Evolutionary conservation across 2,113 vertebrate genomes (phyloP), one percentile per base, ranked within the genome.

Genomic region (Pelmatolapia mariae): DNA sequence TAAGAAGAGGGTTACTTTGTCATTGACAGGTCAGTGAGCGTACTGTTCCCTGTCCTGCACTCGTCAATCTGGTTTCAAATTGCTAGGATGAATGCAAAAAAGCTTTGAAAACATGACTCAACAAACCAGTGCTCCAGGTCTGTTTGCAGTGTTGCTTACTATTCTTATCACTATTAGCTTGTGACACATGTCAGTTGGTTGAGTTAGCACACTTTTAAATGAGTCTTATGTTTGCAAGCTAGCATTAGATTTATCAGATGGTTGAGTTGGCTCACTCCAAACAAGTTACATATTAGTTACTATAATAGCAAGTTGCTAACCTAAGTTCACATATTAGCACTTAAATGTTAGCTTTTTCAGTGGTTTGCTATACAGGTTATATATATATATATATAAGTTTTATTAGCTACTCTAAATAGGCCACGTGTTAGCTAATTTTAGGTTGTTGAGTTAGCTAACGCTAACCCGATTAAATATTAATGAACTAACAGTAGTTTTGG

Each of bases 241-340:
- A 45, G 22, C 38, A 73, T 73, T 73, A 73, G n/a, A 2, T 71
- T 7, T 16, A 24, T 71, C 63, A 0, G 36, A 15, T 0, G 22
- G 63, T 1, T 40, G 36, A 24, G n/a, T 15, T 71, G 12, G 36
- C 63, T 43, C 3, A 0, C 63, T 9, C 36, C 12, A 2, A 71
- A 40, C 63, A 71, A 40, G n/a, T 71, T 40, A 1, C 19, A 22
- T 40, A 68, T 68, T 40, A 68, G 31, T 36, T 36, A 38, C 10
- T 66, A 19, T 63, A 63, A 33, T 33, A 7, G 59, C 5, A 63
- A 63, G 59, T 19, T 66, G 61, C 61, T 36, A 66, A 66, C 31
- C 31, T n/a, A 66, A 36, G 59, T 63, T 36, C 29, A 63, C n/a
- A 63, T 63, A 33, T 63, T 63, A 63, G 29, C 59, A 63, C 5